phyloP scores from a whole-genome alignment of 1,140 invertebrate species.

The Galleria mellonella region DNA sequence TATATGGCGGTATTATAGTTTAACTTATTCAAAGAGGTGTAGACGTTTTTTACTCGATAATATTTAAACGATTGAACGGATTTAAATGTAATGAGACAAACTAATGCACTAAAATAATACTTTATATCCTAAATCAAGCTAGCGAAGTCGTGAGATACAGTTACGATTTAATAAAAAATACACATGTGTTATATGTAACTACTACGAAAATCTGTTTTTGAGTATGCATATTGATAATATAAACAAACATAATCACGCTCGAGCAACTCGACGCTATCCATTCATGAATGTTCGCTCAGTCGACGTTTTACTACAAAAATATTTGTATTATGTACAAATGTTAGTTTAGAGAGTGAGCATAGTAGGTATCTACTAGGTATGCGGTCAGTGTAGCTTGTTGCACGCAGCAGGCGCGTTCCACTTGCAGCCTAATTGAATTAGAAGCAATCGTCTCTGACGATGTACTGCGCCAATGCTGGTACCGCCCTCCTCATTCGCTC shows the following conservation, averaged over 20 bases:
- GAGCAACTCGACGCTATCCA: constrained; percentile 1
- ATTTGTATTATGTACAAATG: constrained; percentile 13
- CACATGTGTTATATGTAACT: too few relatives aligned
- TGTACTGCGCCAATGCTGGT: constrained; percentile 18
- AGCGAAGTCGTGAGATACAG: too few relatives aligned
- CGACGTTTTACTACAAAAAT: constrained; percentile 11
- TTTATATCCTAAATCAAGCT: too few relatives aligned
- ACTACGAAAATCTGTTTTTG: too few relatives aligned
- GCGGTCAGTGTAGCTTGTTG: constrained; percentile 6
- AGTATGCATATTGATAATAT: not conserved
- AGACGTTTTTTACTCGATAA: too few relatives aligned
- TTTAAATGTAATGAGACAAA: too few relatives aligned
- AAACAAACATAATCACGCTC: constrained; percentile 1
- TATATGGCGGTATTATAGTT: too few relatives aligned
- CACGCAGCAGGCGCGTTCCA: constrained; percentile 38
- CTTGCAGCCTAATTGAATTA: constrained; percentile 65
- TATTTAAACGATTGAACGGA: too few relatives aligned
- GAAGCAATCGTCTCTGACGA: constrained; percentile 46
- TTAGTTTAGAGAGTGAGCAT: constrained; percentile 23
- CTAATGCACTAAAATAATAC: too few relatives aligned
- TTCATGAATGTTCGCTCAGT: constrained; percentile 9
- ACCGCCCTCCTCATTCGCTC: constrained; percentile 19
- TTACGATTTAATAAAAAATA: too few relatives aligned
- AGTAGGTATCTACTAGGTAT: constrained; percentile 6
- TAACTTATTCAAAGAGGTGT: too few relatives aligned